phyloP scores from a whole-genome alignment of 1,140 invertebrate species.

The Platyura marginata region DNA sequence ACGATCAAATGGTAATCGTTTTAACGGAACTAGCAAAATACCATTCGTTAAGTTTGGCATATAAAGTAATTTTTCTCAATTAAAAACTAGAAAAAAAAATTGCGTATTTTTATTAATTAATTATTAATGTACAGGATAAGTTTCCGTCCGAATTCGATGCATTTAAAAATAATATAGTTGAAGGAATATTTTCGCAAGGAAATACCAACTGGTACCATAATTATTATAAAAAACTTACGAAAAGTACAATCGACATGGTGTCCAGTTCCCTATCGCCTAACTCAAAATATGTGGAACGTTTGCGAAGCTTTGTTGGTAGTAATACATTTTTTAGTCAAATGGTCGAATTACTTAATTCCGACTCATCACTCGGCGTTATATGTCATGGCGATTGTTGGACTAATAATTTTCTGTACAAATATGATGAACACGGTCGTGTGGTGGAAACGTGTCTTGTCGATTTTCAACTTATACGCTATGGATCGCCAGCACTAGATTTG shows the following conservation, averaged over 20 bases:
- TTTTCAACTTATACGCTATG: conserved; percentile 47
- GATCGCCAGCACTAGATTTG: conserved; percentile 46
- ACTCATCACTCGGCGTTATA: conserved; percentile 43
- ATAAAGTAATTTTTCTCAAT: conserved; percentile 25
- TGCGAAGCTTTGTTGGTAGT: conserved; percentile 37
- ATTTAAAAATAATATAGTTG: conserved; percentile 28
- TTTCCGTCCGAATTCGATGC: conserved; percentile 41
- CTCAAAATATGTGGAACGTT: conserved; percentile 36
- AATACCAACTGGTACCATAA: conserved; percentile 48
- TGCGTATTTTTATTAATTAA: neutral
- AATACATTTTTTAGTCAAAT: conserved; percentile 46
- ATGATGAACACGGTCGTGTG: conserved; percentile 27
- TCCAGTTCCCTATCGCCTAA: conserved; percentile 32
- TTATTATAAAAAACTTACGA: conserved; percentile 41
- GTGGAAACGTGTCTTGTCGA: conserved; percentile 45
- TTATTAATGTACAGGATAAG: conserved; percentile 9
- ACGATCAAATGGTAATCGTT: conserved; percentile 36
- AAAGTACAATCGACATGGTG: conserved; percentile 44
- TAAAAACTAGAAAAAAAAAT: neutral
- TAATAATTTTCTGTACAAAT: conserved; percentile 49
- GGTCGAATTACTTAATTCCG: conserved; percentile 37
- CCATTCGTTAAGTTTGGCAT: conserved; percentile 43
- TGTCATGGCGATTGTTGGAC: conserved; percentile 61
- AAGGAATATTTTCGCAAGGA: conserved; percentile 39
- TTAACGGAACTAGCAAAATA: conserved; percentile 42